These are phyloP conservation scores for Hemithea aestivaria DNA, from an alignment of 2,888 invertebrate species.

Conservation along the genomic window DNA sequence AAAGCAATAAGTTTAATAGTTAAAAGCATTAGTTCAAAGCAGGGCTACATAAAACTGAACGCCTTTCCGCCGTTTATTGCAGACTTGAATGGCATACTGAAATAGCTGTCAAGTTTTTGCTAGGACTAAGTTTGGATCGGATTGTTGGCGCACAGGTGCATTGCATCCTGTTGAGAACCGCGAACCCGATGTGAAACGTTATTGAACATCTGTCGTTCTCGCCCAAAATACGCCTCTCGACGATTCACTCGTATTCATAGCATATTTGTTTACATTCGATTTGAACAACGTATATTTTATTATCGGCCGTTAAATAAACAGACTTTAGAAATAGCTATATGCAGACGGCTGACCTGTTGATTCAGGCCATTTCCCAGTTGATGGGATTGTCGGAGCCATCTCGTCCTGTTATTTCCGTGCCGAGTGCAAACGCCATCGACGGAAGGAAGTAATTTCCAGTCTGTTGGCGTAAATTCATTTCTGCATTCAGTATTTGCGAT, in stretches of 20 bases:
- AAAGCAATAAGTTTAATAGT: conserved; percentile 3
- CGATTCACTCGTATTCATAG: conserved; percentile 9
- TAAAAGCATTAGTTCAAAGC: neutral
- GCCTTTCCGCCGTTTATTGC: neutral
- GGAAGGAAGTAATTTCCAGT: conserved; percentile 74
- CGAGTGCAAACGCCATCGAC: conserved; percentile 40
- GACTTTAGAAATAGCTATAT: conserved; percentile 33
- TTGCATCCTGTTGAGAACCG: conserved; percentile 62
- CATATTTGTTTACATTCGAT: conserved; percentile 14
- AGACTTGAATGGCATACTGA: conserved; percentile 20
- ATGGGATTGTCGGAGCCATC: conserved; percentile 59
- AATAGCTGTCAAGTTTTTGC: conserved; percentile 51
- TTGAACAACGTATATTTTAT: conserved; percentile 14
- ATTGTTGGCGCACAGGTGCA: conserved; percentile 64
- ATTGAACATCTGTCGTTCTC: conserved; percentile 60
- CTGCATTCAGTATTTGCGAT: conserved; percentile 36
- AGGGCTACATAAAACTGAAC: neutral
- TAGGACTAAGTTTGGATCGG: conserved; percentile 44
- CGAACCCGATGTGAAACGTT: conserved; percentile 48
- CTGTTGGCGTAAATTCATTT: conserved; percentile 53
- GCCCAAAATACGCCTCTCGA: conserved; percentile 14
- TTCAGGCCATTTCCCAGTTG: conserved; percentile 64
- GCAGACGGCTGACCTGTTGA: conserved; percentile 59
- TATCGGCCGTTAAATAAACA: conserved; percentile 8
- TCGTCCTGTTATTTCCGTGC: conserved; percentile 69